Conservation (phyloP, 2,797 vertebrate species). For the Sternotherus odoratus region DNA sequence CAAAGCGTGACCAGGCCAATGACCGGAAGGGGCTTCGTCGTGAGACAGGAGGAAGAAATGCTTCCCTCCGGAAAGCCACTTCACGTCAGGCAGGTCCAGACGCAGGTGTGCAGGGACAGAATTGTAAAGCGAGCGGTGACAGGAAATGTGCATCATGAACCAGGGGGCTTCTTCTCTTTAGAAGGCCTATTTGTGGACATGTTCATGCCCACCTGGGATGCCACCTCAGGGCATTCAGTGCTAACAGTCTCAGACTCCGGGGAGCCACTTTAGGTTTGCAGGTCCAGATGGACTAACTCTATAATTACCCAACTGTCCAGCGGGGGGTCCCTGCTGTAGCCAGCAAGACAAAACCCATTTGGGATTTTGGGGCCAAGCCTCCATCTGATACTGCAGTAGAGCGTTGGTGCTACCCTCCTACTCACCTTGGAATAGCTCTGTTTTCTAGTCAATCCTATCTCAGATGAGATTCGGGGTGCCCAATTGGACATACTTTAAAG, state of each 20-base stretch:
- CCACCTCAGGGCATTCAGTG: neutral
- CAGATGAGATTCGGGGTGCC: neutral
- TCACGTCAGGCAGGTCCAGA: too few relatives aligned
- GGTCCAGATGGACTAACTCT: neutral
- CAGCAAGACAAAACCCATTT: rapidly evolving
- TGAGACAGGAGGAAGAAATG: too few relatives aligned
- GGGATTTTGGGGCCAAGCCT: neutral
- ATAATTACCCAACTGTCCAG: rapidly evolving
- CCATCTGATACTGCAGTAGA: too few relatives aligned
- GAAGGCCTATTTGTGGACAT: neutral
- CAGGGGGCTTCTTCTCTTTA: too few relatives aligned
- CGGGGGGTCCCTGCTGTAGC: rapidly evolving
- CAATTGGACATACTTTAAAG: neutral
- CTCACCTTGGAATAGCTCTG: neutral
- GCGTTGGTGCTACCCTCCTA: too few relatives aligned
- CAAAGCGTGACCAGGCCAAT: too few relatives aligned
- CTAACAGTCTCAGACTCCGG: neutral
- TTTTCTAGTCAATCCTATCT: neutral
- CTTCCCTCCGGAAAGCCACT: too few relatives aligned
- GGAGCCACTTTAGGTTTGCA: neutral
- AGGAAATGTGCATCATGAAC: too few relatives aligned
- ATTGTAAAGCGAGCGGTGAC: too few relatives aligned
- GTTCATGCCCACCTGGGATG: neutral
- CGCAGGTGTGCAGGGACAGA: too few relatives aligned
- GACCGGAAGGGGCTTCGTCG: too few relatives aligned